Conservation (phyloP, 2,113 vertebrate genomes). For the Ptyas mucosa region DNA sequence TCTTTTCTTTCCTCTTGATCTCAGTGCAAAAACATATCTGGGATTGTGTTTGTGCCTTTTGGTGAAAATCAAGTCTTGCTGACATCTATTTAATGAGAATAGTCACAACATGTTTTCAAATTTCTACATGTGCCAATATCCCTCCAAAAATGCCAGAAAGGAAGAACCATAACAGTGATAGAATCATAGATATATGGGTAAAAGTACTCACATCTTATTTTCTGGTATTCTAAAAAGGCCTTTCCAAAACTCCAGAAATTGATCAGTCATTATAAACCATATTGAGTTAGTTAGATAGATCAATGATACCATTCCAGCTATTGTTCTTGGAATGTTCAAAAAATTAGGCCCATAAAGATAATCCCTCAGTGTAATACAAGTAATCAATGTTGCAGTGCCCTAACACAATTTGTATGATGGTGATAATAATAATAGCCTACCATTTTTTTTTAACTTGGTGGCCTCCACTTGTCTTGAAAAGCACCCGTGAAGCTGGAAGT, state of each 20-base stretch:
- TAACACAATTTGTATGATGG: not conserved
- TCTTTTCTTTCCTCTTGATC: not conserved
- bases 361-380: not conserved
- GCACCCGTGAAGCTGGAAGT: not conserved
- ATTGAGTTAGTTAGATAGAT: not conserved
- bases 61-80: not conserved
- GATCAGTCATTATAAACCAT: not conserved
- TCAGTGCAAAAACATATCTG: not conserved
- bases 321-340: not conserved
- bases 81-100: not conserved
- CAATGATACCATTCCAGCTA: not conserved
- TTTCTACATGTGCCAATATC: not conserved
- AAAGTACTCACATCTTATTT: not conserved
- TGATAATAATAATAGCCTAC: not conserved
- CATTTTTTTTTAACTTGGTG: not conserved
- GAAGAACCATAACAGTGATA: not conserved
- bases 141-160: not conserved
- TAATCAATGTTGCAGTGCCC: not conserved
- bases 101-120: not conserved
- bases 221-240: not conserved
- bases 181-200: too few relatives aligned
- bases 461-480: not conserved
- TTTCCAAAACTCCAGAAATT: not conserved
- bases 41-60: not conserved
- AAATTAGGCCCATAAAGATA: not conserved